phyloP scores from a whole-genome alignment of 2,797 vertebrate genomes.

The Octomys mimax region DNA sequence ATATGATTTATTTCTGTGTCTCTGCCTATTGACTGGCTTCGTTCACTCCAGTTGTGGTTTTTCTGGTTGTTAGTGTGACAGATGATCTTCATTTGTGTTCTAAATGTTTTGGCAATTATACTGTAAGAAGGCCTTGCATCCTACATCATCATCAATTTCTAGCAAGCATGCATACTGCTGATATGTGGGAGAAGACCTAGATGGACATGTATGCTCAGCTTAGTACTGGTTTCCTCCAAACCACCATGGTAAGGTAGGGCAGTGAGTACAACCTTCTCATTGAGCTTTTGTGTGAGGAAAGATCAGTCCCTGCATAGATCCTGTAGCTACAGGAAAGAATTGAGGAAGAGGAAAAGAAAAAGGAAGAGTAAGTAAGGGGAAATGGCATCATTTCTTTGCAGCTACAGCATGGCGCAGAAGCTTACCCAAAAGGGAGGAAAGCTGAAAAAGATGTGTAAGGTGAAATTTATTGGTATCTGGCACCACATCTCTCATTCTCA shows the following conservation, averaged over 20 bases:
- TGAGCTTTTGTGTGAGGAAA: not conserved
- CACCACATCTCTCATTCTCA: not conserved
- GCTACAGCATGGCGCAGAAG: not conserved
- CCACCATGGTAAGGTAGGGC: not conserved
- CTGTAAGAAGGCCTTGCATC: not conserved
- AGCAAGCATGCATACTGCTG: not conserved
- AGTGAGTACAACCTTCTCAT: not conserved
- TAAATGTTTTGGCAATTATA: not conserved
- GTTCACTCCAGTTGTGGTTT: not conserved
- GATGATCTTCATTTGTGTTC: not conserved
- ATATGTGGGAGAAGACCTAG: not conserved
- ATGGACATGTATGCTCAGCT: not conserved
- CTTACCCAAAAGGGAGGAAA: not conserved
- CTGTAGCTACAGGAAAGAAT: not conserved
- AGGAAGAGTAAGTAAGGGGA: rapidly evolving
- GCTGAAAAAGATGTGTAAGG: not conserved
- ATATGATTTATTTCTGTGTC: not conserved
- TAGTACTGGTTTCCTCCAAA: not conserved
- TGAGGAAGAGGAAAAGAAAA: not conserved
- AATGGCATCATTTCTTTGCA: too few species aligned
- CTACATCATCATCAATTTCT: not conserved
- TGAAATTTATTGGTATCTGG: not conserved
- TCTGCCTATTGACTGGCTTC: not conserved
- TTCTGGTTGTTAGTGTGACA: not conserved
- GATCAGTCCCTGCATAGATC: not conserved